Evolutionary conservation across 2,888 invertebrate genomes (phyloP), one percentile per base, ranked within the genome.

Genomic region (Syrphus vitripennis): DNA sequence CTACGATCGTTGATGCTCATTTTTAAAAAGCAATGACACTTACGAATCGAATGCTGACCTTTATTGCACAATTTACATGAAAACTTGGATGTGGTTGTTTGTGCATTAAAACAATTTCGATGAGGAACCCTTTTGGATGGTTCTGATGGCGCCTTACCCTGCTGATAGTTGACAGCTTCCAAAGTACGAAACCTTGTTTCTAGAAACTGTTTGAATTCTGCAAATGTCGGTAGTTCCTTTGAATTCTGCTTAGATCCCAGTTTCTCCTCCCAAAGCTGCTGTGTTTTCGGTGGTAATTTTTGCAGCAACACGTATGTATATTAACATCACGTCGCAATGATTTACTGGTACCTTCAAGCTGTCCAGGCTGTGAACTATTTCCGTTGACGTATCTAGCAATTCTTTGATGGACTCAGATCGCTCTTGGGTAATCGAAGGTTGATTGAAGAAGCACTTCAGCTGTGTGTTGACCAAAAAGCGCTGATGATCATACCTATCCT

Each of bases 361-460:
- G 0, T 34, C 24, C 4, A 55, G 50, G 21, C 42, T 78, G 48
- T n/a, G 69, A 34, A 37, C 34, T 31, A 69, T 55, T 67, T 16
- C 77, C 34, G 31, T 78, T 34, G n/a, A 50, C n/a, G n/a, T n/a
- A n/a, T n/a, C n/a, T n/a, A n/a, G n/a, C n/a, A n/a, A n/a, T n/a
- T n/a, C n/a, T n/a, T n/a, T n/a, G n/a, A n/a, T n/a, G 10, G 40
- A 3, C 7, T 50, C 45, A n/a, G 67, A 12, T 4, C 34, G 12
- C 21, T 69, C 57, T 12, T 29, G 48, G 3, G 12, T 21, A 16
- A 69, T 37, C 9, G 57, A n/a, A 3, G 37, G n/a, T 19, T 71
- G 70, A 55, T 70, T 78, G 16, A 77, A 77, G 14, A 83, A 53
- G 12, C 45, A 40, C 12, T 55, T 57, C 4, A 76, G 21, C 21